Evolutionary conservation across 2,797 vertebrate species (phyloP).

Genomic region (Neopelma chrysocephalum): DNA sequence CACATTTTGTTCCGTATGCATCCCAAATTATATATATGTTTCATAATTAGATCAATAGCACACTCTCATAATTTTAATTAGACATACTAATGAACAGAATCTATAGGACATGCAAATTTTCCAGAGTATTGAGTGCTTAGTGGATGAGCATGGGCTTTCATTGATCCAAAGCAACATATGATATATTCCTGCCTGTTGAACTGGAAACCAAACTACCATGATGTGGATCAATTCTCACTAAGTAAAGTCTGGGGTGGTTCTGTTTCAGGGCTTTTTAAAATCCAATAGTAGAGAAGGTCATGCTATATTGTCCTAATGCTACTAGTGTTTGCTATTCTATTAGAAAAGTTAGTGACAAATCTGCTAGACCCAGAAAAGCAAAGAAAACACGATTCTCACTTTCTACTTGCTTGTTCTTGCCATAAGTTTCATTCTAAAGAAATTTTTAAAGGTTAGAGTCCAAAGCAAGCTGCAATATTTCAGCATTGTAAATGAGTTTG

Average conservation of each 20-base stretch:
- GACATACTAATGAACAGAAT: not conserved
- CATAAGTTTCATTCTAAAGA: not conserved
- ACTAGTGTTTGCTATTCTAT: slow-evolving; percentile 27
- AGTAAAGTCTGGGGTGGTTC: slow-evolving; percentile 61
- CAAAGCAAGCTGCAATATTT: not conserved
- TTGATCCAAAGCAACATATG: slow-evolving; percentile 77
- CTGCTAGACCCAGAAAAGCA: not conserved
- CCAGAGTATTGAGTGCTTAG: slow-evolving; percentile 32
- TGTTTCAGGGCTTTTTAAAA: slow-evolving; percentile 68
- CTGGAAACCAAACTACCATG: slow-evolving; percentile 70
- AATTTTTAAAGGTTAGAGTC: not conserved
- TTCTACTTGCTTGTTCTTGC: not conserved
- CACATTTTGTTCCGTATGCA: not conserved
- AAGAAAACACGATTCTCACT: not conserved
- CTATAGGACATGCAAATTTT: slow-evolving; percentile 54
- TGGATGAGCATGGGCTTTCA: slow-evolving; percentile 56
- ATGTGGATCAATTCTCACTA: slow-evolving; percentile 78
- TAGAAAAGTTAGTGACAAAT: not conserved
- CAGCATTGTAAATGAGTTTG: not conserved
- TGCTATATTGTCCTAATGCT: slow-evolving; percentile 40
- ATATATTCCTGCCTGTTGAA: slow-evolving; percentile 73
- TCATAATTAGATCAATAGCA: slow-evolving; percentile 43
- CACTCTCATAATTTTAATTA: slow-evolving; percentile 61
- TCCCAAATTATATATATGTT: not conserved
- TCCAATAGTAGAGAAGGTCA: slow-evolving; percentile 73